Percentiles rank a stretch among this genome's conserved stretches.
phyloP scores from a whole-genome alignment of 1,140 invertebrate species.

The Leguminivora glycinivorella region DNA sequence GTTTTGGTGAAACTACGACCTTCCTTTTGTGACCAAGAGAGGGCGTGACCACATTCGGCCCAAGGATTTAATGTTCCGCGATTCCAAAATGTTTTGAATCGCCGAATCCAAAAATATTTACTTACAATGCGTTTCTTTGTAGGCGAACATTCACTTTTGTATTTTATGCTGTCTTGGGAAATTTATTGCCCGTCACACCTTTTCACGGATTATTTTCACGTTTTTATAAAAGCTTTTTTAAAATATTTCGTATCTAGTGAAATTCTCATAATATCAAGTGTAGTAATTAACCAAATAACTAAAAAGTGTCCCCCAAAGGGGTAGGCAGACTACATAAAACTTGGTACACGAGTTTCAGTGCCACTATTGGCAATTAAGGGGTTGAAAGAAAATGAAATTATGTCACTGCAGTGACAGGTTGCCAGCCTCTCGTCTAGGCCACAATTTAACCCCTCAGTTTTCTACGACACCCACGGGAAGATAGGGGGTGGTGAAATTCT shows the following conservation, averaged over 20 bases:
- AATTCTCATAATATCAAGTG: not conserved
- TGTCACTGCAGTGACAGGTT: no score
- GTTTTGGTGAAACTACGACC: constrained; percentile 47
- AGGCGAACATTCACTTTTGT: constrained; percentile 6
- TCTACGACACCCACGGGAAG: no score
- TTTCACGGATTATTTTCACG: not conserved
- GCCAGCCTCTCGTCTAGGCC: no score
- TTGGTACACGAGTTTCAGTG: no score
- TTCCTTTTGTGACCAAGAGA: constrained; percentile 53
- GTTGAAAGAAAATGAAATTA: no score
- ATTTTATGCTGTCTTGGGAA: constrained; percentile 21
- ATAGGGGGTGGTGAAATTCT: no score
- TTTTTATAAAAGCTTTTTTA: not conserved
- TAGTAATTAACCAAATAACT: no score
- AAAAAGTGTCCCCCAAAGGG: no score
- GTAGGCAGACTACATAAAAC: no score
- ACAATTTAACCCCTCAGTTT: no score
- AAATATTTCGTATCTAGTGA: not conserved
- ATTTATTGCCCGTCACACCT: not conserved
- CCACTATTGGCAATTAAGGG: no score
- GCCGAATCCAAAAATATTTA: constrained; percentile 75
- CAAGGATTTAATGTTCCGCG: constrained; percentile 32
- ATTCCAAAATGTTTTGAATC: constrained; percentile 58
- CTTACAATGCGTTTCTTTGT: constrained; percentile 60
- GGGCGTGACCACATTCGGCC: constrained; percentile 64